Evolutionary conservation across 1,140 invertebrate genomes (phyloP), one percentile per base, ranked within the genome.

Genomic region (Zaprionus nigranus): DNA sequence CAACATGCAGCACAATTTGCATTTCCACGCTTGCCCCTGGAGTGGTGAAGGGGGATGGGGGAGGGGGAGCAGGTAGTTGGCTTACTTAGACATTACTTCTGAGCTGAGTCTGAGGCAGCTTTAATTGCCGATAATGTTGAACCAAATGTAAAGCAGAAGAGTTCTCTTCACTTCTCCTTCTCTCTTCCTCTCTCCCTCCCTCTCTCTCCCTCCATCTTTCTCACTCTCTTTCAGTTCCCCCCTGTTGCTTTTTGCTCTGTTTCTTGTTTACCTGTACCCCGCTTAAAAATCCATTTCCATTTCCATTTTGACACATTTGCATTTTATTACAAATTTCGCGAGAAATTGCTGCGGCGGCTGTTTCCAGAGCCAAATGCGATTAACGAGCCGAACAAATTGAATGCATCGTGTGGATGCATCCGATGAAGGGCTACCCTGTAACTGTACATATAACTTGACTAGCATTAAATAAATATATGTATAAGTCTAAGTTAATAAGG

Each of bases 1-100:
- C 75, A 77, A 77, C 75, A 77, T 77, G 75, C 75, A 77, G 66
- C 68, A 72, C 62, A 61, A 77, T 77, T 77, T 77, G 75, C 75
- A 77, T 77, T 76, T 61, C 30, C 43, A 66, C 62, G 13, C 17
- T 26, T 30, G 5, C 26, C 62, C 4, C 2, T n/a, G n/a, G 4
- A 3, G 12, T 7, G 9, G 17, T 46, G 17, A 20, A 3, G 5
- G 43, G 17, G 12, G 9, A 11, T n/a, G n/a, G n/a, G 43, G 11
- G n/a, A 12, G 46, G 11, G 46, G 34, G 1, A 15, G 64, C 15
- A n/a, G 17, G 34, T 5, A 26, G 38, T 28, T 17, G 20, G n/a
- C 46, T 51, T 51, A 51, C 17, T 46, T 51, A 51, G 46, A 51
- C 20, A 24, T 61, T 40, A 49, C 40, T 62, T 51, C 20, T 30